A percentile compares a stretch with the other conserved stretches of the same genome.
Conservation (phyloP, 2,888 invertebrate genomes). For the Hyles lineata region DNA sequence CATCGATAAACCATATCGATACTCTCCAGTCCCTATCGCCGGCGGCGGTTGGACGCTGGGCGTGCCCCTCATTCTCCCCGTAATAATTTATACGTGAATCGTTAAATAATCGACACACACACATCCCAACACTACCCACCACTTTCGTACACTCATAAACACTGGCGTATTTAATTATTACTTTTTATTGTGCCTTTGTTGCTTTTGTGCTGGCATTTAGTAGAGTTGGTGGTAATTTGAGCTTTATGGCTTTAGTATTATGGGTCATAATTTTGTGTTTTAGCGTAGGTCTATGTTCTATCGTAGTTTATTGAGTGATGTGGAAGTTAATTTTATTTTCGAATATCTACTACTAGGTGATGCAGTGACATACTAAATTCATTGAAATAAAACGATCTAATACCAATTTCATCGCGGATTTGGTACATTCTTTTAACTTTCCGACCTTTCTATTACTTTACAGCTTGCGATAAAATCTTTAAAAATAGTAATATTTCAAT, state of each 20-base stretch:
- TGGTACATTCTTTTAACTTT: no score
- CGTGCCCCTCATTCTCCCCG: constrained; percentile 73
- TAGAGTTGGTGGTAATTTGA: no score
- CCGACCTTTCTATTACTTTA: no score
- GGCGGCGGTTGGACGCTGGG: constrained; percentile 65
- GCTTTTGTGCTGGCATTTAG: constrained; percentile 13
- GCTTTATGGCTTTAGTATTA: not conserved
- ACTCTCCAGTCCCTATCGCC: constrained; percentile 38
- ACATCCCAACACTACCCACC: constrained; percentile 55
- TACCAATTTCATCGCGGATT: no score
- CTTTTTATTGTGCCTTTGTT: constrained; percentile 28
- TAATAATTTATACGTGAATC: constrained; percentile 79
- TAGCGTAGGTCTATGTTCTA: not conserved
- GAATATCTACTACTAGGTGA: no score
- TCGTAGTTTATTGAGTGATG: not conserved
- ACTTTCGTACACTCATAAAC: constrained; percentile 66
- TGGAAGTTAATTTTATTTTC: not conserved
- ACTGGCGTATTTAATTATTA: constrained; percentile 67
- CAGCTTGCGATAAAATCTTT: no score
- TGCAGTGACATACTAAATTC: no score
- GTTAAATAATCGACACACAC: constrained; percentile 72
- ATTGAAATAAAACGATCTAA: no score
- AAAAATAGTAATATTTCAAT: no score
- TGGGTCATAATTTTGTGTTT: not conserved
- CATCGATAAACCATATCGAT: constrained; percentile 40